Conservation (phyloP, 2,888 invertebrate species). For the Lypha dubia region DNA sequence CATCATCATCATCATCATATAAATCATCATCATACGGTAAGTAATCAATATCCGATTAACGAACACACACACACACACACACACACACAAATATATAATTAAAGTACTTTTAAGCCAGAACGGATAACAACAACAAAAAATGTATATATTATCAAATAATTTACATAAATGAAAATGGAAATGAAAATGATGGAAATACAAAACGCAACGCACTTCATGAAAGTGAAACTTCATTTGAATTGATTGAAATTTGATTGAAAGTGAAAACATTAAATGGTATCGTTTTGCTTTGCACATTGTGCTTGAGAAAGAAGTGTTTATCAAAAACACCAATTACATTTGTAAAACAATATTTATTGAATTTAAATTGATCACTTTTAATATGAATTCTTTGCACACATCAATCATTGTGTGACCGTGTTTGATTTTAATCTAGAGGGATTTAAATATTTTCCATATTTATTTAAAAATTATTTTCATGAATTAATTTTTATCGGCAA, state of each 20-base stretch:
- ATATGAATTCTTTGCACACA: too few relatives aligned
- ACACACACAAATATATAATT: too few relatives aligned
- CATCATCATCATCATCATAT: slow-evolving; percentile 93
- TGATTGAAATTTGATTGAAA: slow-evolving; percentile 53
- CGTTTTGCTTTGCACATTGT: neutral
- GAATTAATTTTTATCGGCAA: too few relatives aligned
- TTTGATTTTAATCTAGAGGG: too few relatives aligned
- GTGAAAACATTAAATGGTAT: slow-evolving; percentile 51
- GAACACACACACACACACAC: neutral
- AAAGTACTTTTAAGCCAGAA: neutral
- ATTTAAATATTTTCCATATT: too few relatives aligned
- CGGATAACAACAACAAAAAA: neutral
- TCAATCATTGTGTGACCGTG: too few relatives aligned
- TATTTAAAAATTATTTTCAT: too few relatives aligned
- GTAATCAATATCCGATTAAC: slow-evolving; percentile 69
- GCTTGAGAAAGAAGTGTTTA: neutral
- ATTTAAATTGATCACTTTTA: too few relatives aligned
- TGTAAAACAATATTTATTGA: neutral
- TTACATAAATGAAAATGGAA: neutral
- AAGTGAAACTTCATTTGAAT: slow-evolving; percentile 54
- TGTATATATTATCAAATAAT: slow-evolving; percentile 12
- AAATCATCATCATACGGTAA: slow-evolving; percentile 88
- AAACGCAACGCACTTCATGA: slow-evolving; percentile 20
- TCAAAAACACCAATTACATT: neutral
- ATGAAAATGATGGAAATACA: slow-evolving; percentile 15